Evolutionary conservation across 1,140 invertebrate genomes (phyloP).

Genomic region (Ceratina australensis): DNA sequence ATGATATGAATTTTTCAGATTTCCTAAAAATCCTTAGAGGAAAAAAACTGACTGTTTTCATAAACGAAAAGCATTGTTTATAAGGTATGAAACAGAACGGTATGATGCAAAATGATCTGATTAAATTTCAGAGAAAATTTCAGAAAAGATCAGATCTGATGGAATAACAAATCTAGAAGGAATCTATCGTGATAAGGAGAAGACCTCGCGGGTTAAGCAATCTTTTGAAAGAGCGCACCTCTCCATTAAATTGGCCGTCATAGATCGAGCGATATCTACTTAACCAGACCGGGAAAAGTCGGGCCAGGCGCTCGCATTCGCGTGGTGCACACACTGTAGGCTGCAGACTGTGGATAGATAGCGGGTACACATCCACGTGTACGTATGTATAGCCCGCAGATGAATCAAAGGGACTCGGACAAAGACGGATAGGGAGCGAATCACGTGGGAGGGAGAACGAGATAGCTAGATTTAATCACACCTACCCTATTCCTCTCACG

Average conservation of each 20-base stretch:
- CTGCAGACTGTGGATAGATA: not conserved
- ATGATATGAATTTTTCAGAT: too few species aligned
- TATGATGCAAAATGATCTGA: too few species aligned
- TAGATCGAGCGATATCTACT: conserved; percentile 32
- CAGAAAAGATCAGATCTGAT: too few species aligned
- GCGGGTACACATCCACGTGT: too few species aligned
- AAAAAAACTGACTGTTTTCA: too few species aligned
- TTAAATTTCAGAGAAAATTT: too few species aligned
- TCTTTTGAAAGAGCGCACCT: conserved; percentile 6
- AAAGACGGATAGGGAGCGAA: conserved; percentile 23
- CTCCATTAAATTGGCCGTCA: conserved; percentile 32
- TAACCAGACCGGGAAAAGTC: not conserved
- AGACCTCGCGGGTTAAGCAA: conserved; percentile 2
- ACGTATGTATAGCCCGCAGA: not conserved
- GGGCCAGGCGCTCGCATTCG: not conserved
- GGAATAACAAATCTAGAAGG: too few species aligned
- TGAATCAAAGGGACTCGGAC: conserved; percentile 35
- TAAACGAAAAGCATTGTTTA: too few species aligned
- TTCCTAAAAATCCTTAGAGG: too few species aligned
- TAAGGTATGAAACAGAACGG: too few species aligned
- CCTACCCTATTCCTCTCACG: conserved; percentile 53
- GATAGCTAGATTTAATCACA: conserved; percentile 53
- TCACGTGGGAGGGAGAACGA: conserved; percentile 2
- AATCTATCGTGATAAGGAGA: not conserved
- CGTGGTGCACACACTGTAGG: not conserved